phyloP scores from a whole-genome alignment of 2,888 invertebrate species.

The Cecidostiba fungosa region DNA sequence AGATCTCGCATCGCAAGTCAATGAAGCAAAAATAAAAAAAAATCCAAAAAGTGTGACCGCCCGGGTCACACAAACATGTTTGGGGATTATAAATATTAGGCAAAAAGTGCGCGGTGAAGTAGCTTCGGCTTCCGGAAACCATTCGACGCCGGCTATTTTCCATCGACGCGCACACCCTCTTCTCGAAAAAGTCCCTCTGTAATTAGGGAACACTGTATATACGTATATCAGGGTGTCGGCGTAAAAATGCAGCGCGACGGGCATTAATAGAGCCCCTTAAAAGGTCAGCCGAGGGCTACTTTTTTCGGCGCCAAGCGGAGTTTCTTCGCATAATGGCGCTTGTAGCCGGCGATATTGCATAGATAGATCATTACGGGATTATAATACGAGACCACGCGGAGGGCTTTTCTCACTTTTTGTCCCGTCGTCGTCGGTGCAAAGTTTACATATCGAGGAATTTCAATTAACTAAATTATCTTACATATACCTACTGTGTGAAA shows the following conservation, averaged over 20 bases:
- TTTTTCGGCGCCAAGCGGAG: constrained; percentile 46
- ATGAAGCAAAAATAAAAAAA: neutral
- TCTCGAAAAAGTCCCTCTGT: constrained; percentile 70
- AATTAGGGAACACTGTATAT: constrained; percentile 66
- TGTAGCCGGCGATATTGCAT: constrained; percentile 49
- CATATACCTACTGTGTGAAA: too few relatives aligned
- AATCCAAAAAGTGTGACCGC: neutral
- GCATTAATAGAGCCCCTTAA: constrained; percentile 73
- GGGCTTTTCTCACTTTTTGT: constrained; percentile 6
- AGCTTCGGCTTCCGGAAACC: constrained; percentile 69
- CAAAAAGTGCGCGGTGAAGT: constrained; percentile 52
- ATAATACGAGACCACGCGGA: neutral
- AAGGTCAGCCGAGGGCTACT: constrained; percentile 55
- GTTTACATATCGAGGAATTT: too few relatives aligned
- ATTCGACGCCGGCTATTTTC: constrained; percentile 66
- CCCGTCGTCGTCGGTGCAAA: neutral
- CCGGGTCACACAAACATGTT: neutral
- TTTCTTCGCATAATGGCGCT: constrained; percentile 49
- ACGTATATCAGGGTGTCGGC: constrained; percentile 49
- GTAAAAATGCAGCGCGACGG: constrained; percentile 70
- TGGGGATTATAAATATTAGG: constrained; percentile 34
- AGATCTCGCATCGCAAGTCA: neutral
- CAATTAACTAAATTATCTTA: too few relatives aligned
- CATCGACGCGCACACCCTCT: constrained; percentile 63
- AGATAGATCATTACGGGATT: constrained; percentile 58